Conservation (phyloP, 2,888 invertebrate species). For the Falcaria lacertinaria region DNA sequence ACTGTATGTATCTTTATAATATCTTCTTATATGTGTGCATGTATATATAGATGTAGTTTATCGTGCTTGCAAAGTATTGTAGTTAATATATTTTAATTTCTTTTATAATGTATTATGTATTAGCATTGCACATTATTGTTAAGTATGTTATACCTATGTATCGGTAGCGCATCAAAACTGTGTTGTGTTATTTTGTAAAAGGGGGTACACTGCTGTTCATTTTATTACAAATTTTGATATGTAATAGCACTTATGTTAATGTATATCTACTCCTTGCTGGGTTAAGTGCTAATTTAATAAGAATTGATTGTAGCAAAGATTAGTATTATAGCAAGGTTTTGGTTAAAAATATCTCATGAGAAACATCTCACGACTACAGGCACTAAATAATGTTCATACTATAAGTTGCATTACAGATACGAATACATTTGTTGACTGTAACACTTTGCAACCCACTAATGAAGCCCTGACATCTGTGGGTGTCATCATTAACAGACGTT, state of each 20-base stretch:
- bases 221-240: no score
- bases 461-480: not conserved
- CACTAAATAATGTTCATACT: not conserved
- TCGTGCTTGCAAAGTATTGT: not conserved
- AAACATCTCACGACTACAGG: not conserved
- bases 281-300: no score
- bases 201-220: no score
- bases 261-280: no score
- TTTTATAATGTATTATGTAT: no score
- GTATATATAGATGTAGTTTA: conserved; percentile 1
- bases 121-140: no score
- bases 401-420: not conserved
- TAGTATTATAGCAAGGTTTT: no score
- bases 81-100: not conserved
- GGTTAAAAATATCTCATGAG: no score
- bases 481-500: not conserved
- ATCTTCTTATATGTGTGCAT: not conserved
- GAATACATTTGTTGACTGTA: not conserved
- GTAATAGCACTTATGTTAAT: no score
- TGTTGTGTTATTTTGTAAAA: no score
- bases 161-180: no score
- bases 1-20: conserved; percentile 15
- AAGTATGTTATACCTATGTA: not conserved
- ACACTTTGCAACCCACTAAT: not conserved
- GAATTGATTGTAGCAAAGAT: no score